Evolutionary conservation across 1,140 invertebrate species (phyloP), one percentile per base, ranked within the genome.

Genomic region (Hypothenemus hampei): DNA sequence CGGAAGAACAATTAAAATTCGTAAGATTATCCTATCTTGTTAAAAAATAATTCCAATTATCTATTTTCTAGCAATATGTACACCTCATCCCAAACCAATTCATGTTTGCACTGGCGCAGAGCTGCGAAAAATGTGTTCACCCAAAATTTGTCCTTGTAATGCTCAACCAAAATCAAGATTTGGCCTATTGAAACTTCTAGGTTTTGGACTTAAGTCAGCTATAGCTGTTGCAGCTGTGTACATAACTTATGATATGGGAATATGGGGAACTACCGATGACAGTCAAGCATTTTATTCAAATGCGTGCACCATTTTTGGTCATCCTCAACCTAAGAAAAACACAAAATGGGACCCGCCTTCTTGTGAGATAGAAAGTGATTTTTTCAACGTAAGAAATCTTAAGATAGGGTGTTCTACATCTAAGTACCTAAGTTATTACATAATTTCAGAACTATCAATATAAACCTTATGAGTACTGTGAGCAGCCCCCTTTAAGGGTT

Each of bases 361-460:
- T 3, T 64, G 62, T 1, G 79, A 80, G 21, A 71, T 77, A 54
- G 69, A 70, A 13, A 73, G 66, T 37, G 59, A 57, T 10, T 50
- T 64, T 36, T 59, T 64, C 24, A 36, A 20, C 10, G 61, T 59
- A 48, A 54, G 37, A 16, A 24, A 20, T 26, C 43, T 16, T 37
- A 37, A 7, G 15, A 15, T 37, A 2, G 5, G n/a, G n/a, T 41
- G 3, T n/a, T 6, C 16, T 18, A 6, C 5, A 18, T 10, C 36
- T 13, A 49, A 37, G 7, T n/a, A 26, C 8, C 15, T 29, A 26
- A 26, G 16, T 19, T 26, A 5, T 45, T 8, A 18, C 20, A 18
- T 41, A 13, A 22, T 54, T 60, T 22, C 15, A 60, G 58, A 43
- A 39, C 20, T 15, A 36, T 21, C 6, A 4, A 4, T 50, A 41